Base-by-base conservation (phyloP, 2,888 invertebrate species). In the Syrphus vitripennis region DNA sequence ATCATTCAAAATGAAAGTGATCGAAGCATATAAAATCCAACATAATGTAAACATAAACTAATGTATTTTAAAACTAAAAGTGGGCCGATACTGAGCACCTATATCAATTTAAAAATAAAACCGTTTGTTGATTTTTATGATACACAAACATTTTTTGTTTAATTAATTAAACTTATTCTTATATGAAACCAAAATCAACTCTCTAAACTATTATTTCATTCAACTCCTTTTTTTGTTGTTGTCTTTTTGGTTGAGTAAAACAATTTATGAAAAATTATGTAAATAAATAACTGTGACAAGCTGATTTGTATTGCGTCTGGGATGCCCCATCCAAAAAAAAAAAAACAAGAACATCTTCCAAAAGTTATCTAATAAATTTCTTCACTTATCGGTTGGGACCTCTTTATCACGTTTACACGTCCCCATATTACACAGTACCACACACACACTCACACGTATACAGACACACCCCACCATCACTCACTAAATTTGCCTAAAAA, bases 401-500 rank as follows among this genome's bases (percentile, higher is more conserved):
- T 24, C 50, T 79, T 70, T 67, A 80, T 76, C 74, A 40, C 21
- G 37, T 59, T 34, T 65, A 65, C 65, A 65, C 67, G 65, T 45
- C 45, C 45, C 19, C 42, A 65, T 31, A 45, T 9, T 4, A 19
- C 57, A 37, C 34, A n/a, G n/a, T n/a, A n/a, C n/a, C n/a, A n/a
- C n/a, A n/a, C n/a, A n/a, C n/a, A n/a, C n/a, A n/a, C n/a, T n/a
- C 40, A 63, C 63, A 57, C 57, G 34, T 21, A 21, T 5, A 26
- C 37, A 40, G 14, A 37, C 57, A 42, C 63, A 82, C 45, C 48
- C 72, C 19, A 26, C 37, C 61, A n/a, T 24, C 72, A 37, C 67
- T 67, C 67, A 50, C 50, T 67, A 59, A 71, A 77, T 84, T 83
- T 83, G 78, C 72, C 72, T 84, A 80, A 80, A 84, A 84, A 84